phyloP scores from a whole-genome alignment of 2,113 vertebrate species.

The Notiomystis cincta region DNA sequence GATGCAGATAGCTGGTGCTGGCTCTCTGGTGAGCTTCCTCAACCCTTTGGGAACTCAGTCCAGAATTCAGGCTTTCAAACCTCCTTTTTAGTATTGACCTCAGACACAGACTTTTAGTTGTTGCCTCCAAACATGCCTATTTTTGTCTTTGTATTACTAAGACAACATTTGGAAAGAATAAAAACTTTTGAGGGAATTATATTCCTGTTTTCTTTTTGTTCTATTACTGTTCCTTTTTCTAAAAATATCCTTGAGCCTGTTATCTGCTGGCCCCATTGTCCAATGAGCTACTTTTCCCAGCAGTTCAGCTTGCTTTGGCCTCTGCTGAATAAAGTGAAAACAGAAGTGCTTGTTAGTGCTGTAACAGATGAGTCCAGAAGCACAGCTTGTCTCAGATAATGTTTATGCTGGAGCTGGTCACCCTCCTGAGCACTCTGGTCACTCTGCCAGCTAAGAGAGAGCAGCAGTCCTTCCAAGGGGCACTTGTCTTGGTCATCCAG shows the following conservation, averaged over 20 bases:
- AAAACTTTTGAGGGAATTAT: background rate
- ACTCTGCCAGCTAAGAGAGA: background rate
- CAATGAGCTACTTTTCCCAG: background rate
- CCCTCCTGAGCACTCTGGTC: background rate
- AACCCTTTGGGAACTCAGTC: background rate
- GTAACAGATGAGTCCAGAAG: background rate
- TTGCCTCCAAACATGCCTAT: background rate
- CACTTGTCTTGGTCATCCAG: background rate
- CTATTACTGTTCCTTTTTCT: background rate
- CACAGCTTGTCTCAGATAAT: background rate
- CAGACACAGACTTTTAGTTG: background rate
- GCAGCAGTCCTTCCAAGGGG: background rate
- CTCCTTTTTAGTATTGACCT: background rate
- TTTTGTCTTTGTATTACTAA: background rate
- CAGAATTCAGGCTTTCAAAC: background rate
- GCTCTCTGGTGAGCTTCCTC: slow-evolving; percentile 75
- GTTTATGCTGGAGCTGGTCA: background rate
- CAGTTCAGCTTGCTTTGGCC: background rate
- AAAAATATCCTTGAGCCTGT: background rate
- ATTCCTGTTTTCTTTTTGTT: background rate
- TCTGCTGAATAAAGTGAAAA: background rate
- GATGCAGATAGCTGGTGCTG: slow-evolving; percentile 73
- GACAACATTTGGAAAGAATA: background rate
- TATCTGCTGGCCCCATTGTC: background rate
- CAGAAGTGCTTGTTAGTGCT: background rate